These are phyloP conservation scores for Tipula lateralis DNA, from an alignment of 2,888 invertebrate genomes.

Conservation along the genomic window DNA sequence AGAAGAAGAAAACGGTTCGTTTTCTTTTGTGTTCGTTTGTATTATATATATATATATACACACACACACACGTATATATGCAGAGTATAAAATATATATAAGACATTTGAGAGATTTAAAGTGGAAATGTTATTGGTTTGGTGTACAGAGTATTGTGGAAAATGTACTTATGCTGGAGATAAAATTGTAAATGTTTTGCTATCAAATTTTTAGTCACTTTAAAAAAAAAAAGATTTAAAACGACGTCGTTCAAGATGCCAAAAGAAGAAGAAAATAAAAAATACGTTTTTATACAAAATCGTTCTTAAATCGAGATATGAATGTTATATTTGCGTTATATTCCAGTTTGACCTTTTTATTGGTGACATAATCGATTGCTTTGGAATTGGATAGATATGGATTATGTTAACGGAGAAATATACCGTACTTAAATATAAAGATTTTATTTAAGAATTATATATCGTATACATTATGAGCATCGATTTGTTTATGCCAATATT, in stretches of 20 bases:
- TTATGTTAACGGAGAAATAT: not conserved
- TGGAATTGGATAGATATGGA: not conserved
- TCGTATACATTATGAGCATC: not conserved
- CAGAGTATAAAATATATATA: too few species aligned
- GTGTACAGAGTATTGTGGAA: not conserved
- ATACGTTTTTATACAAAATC: not conserved
- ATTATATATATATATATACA: not conserved
- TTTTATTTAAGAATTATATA: not conserved
- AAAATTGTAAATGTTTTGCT: not conserved
- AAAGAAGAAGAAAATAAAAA: not conserved
- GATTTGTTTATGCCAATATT: not conserved
- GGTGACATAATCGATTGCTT: not conserved
- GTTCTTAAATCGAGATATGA: not conserved
- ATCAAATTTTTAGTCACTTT: not conserved
- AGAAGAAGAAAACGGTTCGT: not conserved
- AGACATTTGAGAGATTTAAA: not conserved
- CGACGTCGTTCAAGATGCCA: not conserved
- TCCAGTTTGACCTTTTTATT: not conserved
- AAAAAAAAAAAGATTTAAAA: too few species aligned
- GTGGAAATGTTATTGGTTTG: not conserved
- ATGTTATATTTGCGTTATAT: not conserved
- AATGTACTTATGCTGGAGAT: not conserved
- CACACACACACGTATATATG: too few species aligned
- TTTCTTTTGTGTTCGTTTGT: too few species aligned
- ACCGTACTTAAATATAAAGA: not conserved